Evolutionary conservation across 2,113 vertebrate species (phyloP), one percentile per base, ranked within the genome.

Genomic region (Stercorarius parasiticus): DNA sequence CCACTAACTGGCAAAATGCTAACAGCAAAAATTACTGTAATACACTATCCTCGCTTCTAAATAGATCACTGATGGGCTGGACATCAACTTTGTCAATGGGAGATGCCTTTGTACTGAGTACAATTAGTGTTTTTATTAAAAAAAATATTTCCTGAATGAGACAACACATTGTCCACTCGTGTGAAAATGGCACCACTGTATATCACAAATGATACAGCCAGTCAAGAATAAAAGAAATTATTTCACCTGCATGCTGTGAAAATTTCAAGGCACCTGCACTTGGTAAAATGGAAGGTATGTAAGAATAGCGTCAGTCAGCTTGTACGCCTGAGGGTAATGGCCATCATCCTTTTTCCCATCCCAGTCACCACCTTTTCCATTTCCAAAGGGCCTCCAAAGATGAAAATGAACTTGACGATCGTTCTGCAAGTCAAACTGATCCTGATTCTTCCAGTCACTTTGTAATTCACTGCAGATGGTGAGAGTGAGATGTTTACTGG

Each of bases 401-500:
- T 93, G 96, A 98, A 98, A 98, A 98, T 96, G 95, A 97, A 98
- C 94, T 97, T 98, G 98, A 98, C 97, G 98, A 97, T 97, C 96
- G 97, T 82, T 83, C 86, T 96, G 93, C 92, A 95, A 96, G 86
- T 96, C 97, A 97, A 97, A 98, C 94, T 95, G 97, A 98, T 97
- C 72, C 94, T 98, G 97, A 98, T 98, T 98, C 96, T 97, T 96
- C 93, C 97, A 93, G 96, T 97, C 98, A 98, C 95, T 98, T 98
- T 97, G 97, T 97, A 98, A 98, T 98, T 98, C 97, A 98, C 82
- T 94, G 97, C 98, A 98, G 98, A 98, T 98, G 97, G 98, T 95
- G 91, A 95, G 96, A 98, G 97, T 95, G 97, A 98, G 97, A 97
- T 98, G 97, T 97, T 97, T 98, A 97, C 97, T 98, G 97, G 96